Conservation (phyloP, 2,797 vertebrate genomes). For the Pangasius krempfi region DNA sequence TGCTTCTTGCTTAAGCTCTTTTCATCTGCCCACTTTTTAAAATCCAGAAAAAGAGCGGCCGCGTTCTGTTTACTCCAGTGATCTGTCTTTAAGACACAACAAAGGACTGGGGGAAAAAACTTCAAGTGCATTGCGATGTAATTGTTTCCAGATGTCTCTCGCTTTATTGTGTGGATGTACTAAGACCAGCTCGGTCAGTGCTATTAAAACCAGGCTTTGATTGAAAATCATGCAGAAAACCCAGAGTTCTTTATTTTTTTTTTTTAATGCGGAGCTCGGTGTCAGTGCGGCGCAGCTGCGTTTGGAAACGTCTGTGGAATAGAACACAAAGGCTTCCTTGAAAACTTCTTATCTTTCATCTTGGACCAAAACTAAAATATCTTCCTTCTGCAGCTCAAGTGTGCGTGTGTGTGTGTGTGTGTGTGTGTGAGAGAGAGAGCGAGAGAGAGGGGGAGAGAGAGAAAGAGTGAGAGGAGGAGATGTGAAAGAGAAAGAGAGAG, state of each 20-base stretch:
- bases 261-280: constrained; percentile 62
- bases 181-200: constrained; percentile 58
- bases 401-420: constrained; percentile 36
- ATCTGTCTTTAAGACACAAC: constrained; percentile 53
- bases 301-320: constrained; percentile 67
- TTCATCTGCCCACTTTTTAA: constrained; percentile 53
- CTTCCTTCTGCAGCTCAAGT: constrained; percentile 62
- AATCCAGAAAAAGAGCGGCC: constrained; percentile 25
- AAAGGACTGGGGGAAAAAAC: constrained; percentile 39
- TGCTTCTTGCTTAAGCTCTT: constrained; percentile 49
- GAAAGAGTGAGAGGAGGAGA: neutral
- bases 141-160: constrained; percentile 79
- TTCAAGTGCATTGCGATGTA: constrained; percentile 68
- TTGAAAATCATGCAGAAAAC: constrained; percentile 68
- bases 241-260: constrained; percentile 51
- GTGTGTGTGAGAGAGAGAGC: constrained; percentile 37
- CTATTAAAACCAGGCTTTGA: constrained; percentile 67
- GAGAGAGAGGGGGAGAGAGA: neutral
- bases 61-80: constrained; percentile 44
- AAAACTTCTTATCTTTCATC: constrained; percentile 73
- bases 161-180: constrained; percentile 60
- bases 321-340: constrained; percentile 71
- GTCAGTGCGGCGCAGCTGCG: constrained; percentile 71
- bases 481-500: constrained; percentile 17
- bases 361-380: constrained; percentile 72